Conservation (phyloP, 92 coral and sea anemone genomes). For the Scolanthus callimorphus region DNA sequence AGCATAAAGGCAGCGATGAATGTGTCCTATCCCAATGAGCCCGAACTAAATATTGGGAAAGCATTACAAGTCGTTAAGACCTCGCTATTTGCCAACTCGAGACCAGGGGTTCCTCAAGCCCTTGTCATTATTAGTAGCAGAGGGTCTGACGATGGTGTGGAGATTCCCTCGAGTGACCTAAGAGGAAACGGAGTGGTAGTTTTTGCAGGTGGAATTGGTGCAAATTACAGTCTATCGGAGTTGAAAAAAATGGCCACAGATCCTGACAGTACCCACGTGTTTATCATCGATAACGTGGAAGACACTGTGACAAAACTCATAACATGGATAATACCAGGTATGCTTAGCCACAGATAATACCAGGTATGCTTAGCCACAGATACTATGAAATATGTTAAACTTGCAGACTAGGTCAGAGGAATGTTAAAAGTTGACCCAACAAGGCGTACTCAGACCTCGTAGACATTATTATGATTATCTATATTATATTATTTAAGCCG, state of each 20-base stretch:
- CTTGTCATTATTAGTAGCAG: constrained; percentile 28
- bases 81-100: constrained; percentile 12
- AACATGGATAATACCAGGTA: too few species aligned
- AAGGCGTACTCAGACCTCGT: too few species aligned
- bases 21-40: constrained; percentile 28
- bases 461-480: too few species aligned
- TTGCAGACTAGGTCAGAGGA: too few species aligned
- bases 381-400: too few species aligned
- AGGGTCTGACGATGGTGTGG: constrained; percentile 20
- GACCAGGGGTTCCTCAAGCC: constrained; percentile 36
- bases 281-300: constrained; percentile 4
- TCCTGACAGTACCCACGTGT: constrained; percentile 11
- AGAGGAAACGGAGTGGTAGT: constrained; percentile 16
- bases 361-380: background rate
- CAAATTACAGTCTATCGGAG: constrained; percentile 9
- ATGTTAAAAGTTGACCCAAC: too few species aligned
- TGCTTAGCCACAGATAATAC: too few species aligned
- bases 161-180: constrained; percentile 6
- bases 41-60: constrained; percentile 10
- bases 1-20: constrained; percentile 27
- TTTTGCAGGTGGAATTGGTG: constrained; percentile 34
- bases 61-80: constrained; percentile 7
- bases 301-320: too few species aligned
- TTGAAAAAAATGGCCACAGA: constrained; percentile 14
- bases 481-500: too few species aligned